Conservation (phyloP, 2,797 vertebrate species). For the Coluber constrictor region DNA sequence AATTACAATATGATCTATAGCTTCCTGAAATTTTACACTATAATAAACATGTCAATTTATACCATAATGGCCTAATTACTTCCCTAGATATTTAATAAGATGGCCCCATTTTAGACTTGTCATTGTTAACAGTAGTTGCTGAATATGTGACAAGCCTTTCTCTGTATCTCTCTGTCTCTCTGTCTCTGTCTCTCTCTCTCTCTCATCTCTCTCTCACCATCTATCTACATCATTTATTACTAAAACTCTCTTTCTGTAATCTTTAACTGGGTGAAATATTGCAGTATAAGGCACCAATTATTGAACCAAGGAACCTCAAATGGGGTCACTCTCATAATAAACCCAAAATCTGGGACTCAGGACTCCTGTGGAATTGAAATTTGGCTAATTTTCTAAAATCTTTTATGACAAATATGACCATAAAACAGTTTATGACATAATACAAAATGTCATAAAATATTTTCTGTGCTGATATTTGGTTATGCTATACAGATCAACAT, state of each 20-base stretch:
- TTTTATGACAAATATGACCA: neutral
- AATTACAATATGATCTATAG: slow-evolving; percentile 28
- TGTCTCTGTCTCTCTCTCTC: too few species aligned
- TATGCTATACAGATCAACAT: neutral
- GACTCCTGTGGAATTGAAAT: neutral
- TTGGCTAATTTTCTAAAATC: neutral
- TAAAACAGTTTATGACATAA: neutral
- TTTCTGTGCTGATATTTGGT: neutral
- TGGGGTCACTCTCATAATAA: neutral
- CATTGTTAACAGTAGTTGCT: slow-evolving; percentile 2
- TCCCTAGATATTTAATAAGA: slow-evolving; percentile 39
- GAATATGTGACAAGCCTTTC: slow-evolving; percentile 30
- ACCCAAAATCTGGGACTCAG: neutral
- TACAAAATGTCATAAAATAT: neutral
- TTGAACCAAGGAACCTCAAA: neutral
- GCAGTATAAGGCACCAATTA: neutral
- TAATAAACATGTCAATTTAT: slow-evolving; percentile 15
- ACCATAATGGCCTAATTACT: slow-evolving; percentile 39
- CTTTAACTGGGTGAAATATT: neutral
- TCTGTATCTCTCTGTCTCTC: accelerated
- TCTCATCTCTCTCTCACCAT: too few species aligned
- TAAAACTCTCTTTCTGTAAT: neutral
- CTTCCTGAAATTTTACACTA: slow-evolving; percentile 15
- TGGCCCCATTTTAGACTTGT: slow-evolving; percentile 13
- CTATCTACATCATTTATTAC: neutral